Evolutionary conservation across 2,888 invertebrate species (phyloP), one percentile per base, ranked within the genome.

Genomic region (Halictus ligatus): DNA sequence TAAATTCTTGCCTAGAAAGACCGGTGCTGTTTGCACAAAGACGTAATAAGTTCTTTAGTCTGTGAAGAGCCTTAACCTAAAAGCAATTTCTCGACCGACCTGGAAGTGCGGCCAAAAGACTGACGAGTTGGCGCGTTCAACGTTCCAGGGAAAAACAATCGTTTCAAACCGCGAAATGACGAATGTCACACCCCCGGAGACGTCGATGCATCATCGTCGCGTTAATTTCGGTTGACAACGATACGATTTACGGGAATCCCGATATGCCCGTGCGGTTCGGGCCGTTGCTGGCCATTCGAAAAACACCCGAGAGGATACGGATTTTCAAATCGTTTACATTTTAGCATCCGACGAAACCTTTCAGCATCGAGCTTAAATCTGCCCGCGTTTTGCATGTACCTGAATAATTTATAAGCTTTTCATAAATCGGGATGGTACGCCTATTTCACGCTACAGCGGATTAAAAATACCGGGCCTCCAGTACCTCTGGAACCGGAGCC

Each of bases 61-160:
- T 50, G 81, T 13, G 80, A 82, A 83, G 71, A 86, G 81, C 75
- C 76, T 76, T 64, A 78, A 82, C 75, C 88, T 83, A 84, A n/a
- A 76, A 84, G 88, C 80, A 86, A 89, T 88, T 88, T 88, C 81
- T 81, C 50, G 13, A 43, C 13, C 84, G 76, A 84, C 86, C 86
- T 72, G 77, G 77, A 88, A 88, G 81, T 64, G 78, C 80, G 82
- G 79, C 78, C 77, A 35, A 71, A 81, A 80, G 74, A 40, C 60
- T 76, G 75, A 58, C 40, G 40, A 77, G 58, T 58, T 54, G 50
- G 35, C 35, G 43, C 75, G 35, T 73, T 76, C 64, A 58, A 58
- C 48, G 50, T 50, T 50, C 15, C 48, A 72, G 54, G 21, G 43
- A 58, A 72, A 71, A 71, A 76, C 50, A 67, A 60, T 29, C 48